phyloP scores from a whole-genome alignment of 1,140 invertebrate species.

The Megalonaias nervosa region DNA sequence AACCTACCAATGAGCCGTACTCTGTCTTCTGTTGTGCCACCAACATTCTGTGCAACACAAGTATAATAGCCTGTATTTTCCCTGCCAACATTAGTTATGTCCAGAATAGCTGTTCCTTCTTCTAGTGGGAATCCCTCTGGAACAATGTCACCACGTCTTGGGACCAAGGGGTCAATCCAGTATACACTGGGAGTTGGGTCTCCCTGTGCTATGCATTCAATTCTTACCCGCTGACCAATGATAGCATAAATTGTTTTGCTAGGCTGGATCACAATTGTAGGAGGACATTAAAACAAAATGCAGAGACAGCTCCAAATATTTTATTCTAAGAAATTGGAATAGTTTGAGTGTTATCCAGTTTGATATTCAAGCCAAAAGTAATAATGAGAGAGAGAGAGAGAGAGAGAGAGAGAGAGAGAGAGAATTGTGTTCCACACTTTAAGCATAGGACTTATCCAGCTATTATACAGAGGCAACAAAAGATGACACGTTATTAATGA shows the following conservation, averaged over 20 bases:
- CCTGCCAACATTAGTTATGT: constrained; percentile 77
- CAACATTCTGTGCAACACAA: constrained; percentile 65
- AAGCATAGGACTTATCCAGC: too few species aligned
- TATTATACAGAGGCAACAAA: too few species aligned
- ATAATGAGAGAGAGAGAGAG: too few species aligned
- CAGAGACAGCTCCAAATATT: too few species aligned
- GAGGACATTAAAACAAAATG: constrained; percentile 53
- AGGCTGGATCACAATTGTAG: constrained; percentile 56
- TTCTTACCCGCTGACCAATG: constrained; percentile 77
- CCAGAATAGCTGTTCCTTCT: constrained; percentile 73
- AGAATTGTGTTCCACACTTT: too few species aligned
- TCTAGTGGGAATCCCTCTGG: constrained; percentile 22
- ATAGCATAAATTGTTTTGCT: constrained; percentile 71
- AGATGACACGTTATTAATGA: too few species aligned
- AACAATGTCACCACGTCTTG: constrained; percentile 47
- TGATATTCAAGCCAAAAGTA: too few species aligned
- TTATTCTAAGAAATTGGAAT: too few species aligned
- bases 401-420: too few species aligned
- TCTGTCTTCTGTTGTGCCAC: constrained; percentile 74
- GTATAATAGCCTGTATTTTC: constrained; percentile 67
- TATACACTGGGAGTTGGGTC: constrained; percentile 82
- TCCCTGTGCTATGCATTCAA: constrained; percentile 85
- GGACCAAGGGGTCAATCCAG: constrained; percentile 76
- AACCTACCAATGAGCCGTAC: constrained; percentile 77
- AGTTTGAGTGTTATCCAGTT: too few species aligned